These are phyloP conservation scores for Drosophila colorata DNA, from an alignment of 2,888 invertebrate genomes.

Conservation along the genomic window DNA sequence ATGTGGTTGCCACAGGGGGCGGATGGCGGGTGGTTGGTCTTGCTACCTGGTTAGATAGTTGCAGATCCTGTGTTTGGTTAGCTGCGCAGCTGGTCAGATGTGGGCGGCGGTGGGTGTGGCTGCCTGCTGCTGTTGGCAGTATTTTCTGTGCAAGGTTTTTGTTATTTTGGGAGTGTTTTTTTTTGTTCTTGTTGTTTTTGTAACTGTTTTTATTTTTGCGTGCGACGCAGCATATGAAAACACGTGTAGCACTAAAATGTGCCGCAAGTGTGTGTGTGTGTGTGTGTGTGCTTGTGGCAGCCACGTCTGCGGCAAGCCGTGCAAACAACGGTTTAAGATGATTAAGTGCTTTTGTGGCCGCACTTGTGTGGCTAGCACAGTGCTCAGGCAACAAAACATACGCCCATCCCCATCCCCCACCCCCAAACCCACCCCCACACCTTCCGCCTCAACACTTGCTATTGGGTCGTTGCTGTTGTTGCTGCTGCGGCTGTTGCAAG, in stretches of 20 bases:
- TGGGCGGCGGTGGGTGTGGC: constrained; percentile 19
- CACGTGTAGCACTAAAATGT: constrained; percentile 60
- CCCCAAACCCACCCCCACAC: not conserved
- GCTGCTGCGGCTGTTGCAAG: constrained; percentile 51
- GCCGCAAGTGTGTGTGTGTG: constrained; percentile 24
- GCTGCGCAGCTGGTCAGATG: constrained; percentile 62
- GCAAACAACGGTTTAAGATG: constrained; percentile 81
- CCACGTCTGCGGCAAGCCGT: constrained; percentile 74
- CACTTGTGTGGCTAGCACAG: constrained; percentile 64
- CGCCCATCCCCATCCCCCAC: constrained; percentile 6
- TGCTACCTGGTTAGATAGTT: constrained; percentile 36
- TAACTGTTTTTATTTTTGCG: constrained; percentile 56
- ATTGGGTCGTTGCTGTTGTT: constrained; percentile 18
- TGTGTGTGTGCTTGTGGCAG: constrained; percentile 34
- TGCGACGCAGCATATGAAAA: constrained; percentile 68
- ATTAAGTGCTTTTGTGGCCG: constrained; percentile 80
- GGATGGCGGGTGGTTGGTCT: constrained; percentile 18
- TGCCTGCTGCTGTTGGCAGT: constrained; percentile 22
- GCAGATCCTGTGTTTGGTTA: constrained; percentile 51
- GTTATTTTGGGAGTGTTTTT: constrained; percentile 5
- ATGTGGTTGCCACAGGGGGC: constrained; percentile 49
- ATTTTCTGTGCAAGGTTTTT: constrained; percentile 4
- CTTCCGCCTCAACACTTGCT: not conserved
- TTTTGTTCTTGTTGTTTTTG: constrained; percentile 20
- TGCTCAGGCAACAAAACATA: constrained; percentile 42